These are phyloP conservation scores for Chondrosia reniformis DNA, from an alignment of 37 sponge, comb jelly and placozoan genomes.

Conservation along the genomic window DNA sequence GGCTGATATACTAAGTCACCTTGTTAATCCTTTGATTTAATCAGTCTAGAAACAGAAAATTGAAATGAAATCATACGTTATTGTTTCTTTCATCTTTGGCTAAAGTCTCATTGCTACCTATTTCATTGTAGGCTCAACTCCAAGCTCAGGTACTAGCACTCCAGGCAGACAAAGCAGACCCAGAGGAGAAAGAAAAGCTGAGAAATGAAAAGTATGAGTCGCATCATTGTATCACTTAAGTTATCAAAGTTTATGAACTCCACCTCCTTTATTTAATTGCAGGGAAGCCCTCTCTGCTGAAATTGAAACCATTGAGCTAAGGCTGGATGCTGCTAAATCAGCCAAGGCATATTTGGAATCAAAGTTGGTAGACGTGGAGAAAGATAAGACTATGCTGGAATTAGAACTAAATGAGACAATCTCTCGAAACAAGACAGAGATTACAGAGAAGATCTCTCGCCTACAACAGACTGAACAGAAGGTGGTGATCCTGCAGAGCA, in stretches of 20 bases:
- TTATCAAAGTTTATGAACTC: neutral
- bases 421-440: slow-evolving; percentile 52
- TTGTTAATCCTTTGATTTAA: no score
- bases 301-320: slow-evolving; percentile 14
- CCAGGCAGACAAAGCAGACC: neutral
- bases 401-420: slow-evolving; percentile 72
- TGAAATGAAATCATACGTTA: no score
- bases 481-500: slow-evolving; percentile 19
- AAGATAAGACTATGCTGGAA: slow-evolving; percentile 82
- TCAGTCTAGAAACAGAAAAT: no score
- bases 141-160: neutral
- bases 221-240: neutral
- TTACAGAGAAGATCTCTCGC: slow-evolving; percentile 64
- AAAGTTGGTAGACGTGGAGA: slow-evolving; percentile 66
- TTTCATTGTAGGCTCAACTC: neutral
- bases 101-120: no score
- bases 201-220: neutral
- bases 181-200: neutral
- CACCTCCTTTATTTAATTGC: neutral
- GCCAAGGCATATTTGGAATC: slow-evolving; percentile 37
- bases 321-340: slow-evolving; percentile 37
- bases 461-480: slow-evolving; percentile 39
- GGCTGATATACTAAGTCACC: no score
- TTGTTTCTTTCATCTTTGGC: no score
- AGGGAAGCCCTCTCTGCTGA: slow-evolving; percentile 37